Evolutionary conservation across 1,140 invertebrate genomes (phyloP).

Genomic region (Bombus superbus): DNA sequence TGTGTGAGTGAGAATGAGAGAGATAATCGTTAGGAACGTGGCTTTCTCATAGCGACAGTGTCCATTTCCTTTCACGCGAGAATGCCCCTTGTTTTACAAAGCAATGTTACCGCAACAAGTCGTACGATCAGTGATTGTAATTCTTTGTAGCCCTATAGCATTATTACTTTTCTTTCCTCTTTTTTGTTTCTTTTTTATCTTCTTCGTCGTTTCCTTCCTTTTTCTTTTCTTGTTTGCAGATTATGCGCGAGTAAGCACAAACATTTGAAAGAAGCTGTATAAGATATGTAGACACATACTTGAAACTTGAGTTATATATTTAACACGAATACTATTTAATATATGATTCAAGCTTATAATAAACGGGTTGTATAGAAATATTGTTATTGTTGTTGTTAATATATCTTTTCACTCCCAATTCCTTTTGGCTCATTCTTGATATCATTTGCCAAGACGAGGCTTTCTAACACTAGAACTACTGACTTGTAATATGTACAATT

Average conservation of each 20-base stretch:
- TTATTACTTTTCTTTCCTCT: constrained; percentile 60
- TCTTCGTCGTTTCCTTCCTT: background rate
- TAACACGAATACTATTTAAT: constrained; percentile 75
- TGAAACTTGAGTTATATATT: constrained; percentile 77
- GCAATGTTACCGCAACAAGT: constrained; percentile 18
- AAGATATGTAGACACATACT: constrained; percentile 67
- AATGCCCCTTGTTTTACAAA: constrained; percentile 21
- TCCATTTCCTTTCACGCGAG: constrained; percentile 9
- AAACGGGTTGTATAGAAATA: constrained; percentile 77
- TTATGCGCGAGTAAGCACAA: constrained; percentile 55
- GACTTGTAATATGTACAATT: too few relatives aligned
- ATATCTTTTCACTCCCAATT: too few relatives aligned
- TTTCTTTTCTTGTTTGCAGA: constrained; percentile 47
- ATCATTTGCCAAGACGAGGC: too few relatives aligned
- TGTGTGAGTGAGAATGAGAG: background rate
- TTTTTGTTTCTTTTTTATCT: background rate
- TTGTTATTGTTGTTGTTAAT: background rate
- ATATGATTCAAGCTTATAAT: constrained; percentile 80
- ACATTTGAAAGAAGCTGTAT: constrained; percentile 62
- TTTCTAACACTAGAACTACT: too few relatives aligned
- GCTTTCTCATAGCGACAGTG: background rate
- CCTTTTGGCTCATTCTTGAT: too few relatives aligned
- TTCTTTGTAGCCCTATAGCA: constrained; percentile 69
- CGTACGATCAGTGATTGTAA: constrained; percentile 46
- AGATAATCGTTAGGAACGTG: background rate